These are phyloP conservation scores for Pygocentrus nattereri DNA, from an alignment of 2,797 vertebrate genomes.

Conservation along the genomic window DNA sequence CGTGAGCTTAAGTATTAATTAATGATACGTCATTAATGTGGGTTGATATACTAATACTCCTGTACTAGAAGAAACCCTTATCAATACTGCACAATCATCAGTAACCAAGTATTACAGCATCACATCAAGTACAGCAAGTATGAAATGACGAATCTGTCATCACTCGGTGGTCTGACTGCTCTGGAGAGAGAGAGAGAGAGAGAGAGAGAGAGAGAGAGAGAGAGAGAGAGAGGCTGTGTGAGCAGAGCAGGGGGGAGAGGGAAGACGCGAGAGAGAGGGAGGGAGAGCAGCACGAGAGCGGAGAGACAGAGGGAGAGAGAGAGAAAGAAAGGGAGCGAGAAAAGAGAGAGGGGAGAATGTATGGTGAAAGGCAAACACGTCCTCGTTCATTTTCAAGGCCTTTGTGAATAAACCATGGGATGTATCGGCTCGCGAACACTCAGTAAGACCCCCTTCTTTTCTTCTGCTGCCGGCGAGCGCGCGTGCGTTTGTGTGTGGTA, in stretches of 20 bases:
- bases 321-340: constrained; percentile 60
- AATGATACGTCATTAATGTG: background rate
- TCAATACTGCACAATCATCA: background rate
- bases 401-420: constrained; percentile 88
- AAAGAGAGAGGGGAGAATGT: constrained; percentile 72
- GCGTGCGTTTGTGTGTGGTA: constrained; percentile 30
- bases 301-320: constrained; percentile 48
- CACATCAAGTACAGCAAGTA: background rate
- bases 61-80: background rate
- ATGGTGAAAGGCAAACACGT: constrained; percentile 80
- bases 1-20: background rate
- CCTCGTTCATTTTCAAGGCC: constrained; percentile 83
- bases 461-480: constrained; percentile 49
- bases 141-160: constrained; percentile 53
- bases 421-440: constrained; percentile 87
- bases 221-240: background rate
- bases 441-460: constrained; percentile 77
- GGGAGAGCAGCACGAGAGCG: constrained; percentile 64
- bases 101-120: background rate
- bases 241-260: constrained; percentile 3
- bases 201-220: constrained; percentile 52
- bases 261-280: constrained; percentile 15
- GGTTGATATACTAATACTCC: background rate
- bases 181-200: constrained; percentile 64
- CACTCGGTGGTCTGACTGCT: constrained; percentile 72